Base-by-base conservation (phyloP, 2,797 vertebrate species). In the Sebastes goodei region DNA sequence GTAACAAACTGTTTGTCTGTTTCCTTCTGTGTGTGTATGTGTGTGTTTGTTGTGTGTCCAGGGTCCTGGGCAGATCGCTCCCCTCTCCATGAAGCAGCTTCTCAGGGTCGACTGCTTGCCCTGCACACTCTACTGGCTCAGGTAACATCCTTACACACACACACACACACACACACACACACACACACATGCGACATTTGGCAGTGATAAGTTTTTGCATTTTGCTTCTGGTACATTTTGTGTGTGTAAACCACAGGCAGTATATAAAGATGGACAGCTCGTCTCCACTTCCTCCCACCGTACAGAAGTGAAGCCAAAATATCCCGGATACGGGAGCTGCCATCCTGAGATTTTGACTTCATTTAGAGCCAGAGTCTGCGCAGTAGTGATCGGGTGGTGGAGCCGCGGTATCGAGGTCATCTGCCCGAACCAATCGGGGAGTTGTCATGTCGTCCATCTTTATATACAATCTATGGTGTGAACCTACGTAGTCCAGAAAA, bases 41-140 rank as follows among this genome's bases (percentile, higher is more conserved):
- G n/a, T 23, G 52, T 21, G n/a, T 55, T 7, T 59, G 14, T 38
- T 76, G 55, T 72, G 27, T 67, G 27, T 15, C n/a, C 88, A 99
- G 98, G 98, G 53, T 98, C 98, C 25, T 99, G 98, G 98, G 98
- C 98, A 76, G 98, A 99, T 91, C 95, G 97, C 59, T 99, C 98
- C 69, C 98, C 98, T 21, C 95, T 99, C 23, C 98, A 99, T 87
- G 98, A 99, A 92, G 98, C 97, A 70, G 98, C 98, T 21, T 97
- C 97, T 86, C 98, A 99, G 92, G 98, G 98, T 83, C 97, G 98
- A 60, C 97, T 99, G 66, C 96, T 99, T 66, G 96, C 96, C 68
- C 94, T 99, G 56, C 97, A 95, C 88, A 99, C 98, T 68, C 95
- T 99, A 77, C 91, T 99, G 77, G 96, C 96, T 55, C 98, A 99